A percentile compares a stretch with the other conserved stretches of the same genome.
phyloP scores from a whole-genome alignment of 2,888 invertebrate genomes.

The Brassicogethes aeneus region DNA sequence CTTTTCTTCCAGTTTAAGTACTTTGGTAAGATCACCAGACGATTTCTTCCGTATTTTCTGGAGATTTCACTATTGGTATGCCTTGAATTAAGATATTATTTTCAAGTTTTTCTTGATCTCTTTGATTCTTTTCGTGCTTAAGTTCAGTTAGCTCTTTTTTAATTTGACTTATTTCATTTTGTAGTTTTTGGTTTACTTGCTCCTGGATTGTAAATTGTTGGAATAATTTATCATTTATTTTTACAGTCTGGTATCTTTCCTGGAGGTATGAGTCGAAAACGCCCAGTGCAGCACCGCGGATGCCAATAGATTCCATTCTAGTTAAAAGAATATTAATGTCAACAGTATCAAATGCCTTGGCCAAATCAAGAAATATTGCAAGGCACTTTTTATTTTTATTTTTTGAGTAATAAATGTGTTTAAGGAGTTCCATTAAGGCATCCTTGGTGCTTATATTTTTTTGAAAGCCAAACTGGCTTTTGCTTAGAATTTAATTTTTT shows the following conservation, averaged over 20 bases:
- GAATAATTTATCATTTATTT: background rate
- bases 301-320: background rate
- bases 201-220: too few species aligned
- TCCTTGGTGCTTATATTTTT: too few species aligned
- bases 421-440: background rate
- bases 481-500: constrained; percentile 2
- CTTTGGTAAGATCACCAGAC: too few species aligned
- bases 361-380: background rate
- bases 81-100: too few species aligned
- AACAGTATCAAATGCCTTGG: background rate
- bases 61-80: too few species aligned
- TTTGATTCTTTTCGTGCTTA: too few species aligned
- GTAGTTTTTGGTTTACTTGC: too few species aligned
- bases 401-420: background rate
- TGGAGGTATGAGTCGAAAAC: background rate
- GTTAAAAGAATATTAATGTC: background rate
- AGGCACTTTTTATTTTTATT: background rate
- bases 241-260: background rate
- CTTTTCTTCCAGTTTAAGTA: too few species aligned
- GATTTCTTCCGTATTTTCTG: too few species aligned
- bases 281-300: background rate
- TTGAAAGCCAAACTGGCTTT: constrained; percentile 5
- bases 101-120: too few species aligned
- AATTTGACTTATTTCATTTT: too few species aligned
- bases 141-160: too few species aligned